Evolutionary conservation across 2,888 invertebrate genomes (phyloP).

Genomic region (Ecdyonurus torrentis): DNA sequence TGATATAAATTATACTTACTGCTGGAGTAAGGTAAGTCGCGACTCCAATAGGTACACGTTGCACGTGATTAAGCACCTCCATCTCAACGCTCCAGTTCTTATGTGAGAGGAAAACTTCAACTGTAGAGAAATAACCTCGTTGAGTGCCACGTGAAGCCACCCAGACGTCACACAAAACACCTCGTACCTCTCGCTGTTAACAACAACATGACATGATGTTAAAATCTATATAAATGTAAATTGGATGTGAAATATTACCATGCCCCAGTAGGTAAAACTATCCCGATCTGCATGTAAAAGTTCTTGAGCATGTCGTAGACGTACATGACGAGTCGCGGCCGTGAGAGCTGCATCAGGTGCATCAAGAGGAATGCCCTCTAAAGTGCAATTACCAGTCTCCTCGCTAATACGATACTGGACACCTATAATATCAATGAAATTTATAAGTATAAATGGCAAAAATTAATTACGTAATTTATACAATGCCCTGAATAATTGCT

Average conservation of each 20-base stretch:
- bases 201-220: not conserved
- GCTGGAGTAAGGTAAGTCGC: slow-evolving; percentile 16
- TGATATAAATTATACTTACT: slow-evolving; percentile 11
- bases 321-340: slow-evolving; percentile 15
- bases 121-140: slow-evolving; percentile 15
- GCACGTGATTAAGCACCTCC: slow-evolving; percentile 17
- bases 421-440: too few species aligned
- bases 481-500: too few species aligned
- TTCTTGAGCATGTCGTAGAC: slow-evolving; percentile 17
- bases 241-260: slow-evolving; percentile 13
- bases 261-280: slow-evolving; percentile 16
- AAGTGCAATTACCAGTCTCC: slow-evolving; percentile 16
- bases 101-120: slow-evolving; percentile 17
- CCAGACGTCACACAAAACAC: slow-evolving; percentile 18
- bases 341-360: slow-evolving; percentile 15
- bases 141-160: slow-evolving; percentile 13
- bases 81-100: slow-evolving; percentile 18
- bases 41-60: slow-evolving; percentile 17
- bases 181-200: slow-evolving; percentile 16
- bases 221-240: not conserved
- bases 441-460: too few species aligned
- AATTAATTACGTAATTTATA: too few species aligned
- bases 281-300: slow-evolving; percentile 15
- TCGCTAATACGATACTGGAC: slow-evolving; percentile 18
- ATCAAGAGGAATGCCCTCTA: slow-evolving; percentile 16